Conservation (phyloP, 2,797 vertebrate species). For the Channa striata region DNA sequence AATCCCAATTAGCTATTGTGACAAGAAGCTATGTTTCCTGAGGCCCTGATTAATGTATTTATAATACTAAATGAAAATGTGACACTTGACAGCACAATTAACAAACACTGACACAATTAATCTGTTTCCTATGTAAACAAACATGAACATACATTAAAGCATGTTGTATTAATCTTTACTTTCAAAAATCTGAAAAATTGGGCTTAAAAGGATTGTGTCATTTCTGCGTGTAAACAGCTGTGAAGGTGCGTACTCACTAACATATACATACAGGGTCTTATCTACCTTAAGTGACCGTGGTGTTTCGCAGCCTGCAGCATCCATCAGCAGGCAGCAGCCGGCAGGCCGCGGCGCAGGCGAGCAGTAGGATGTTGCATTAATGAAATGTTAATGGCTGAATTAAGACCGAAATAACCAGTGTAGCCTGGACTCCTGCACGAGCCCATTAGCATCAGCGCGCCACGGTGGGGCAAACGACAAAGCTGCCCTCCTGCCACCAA, state of each 20-base stretch:
- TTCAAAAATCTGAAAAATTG: no score
- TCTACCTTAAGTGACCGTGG: slow-evolving; percentile 83
- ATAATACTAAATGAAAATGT: neutral
- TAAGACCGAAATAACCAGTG: slow-evolving; percentile 96
- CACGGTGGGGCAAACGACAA: slow-evolving; percentile 89
- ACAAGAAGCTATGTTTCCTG: neutral
- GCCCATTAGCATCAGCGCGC: slow-evolving; percentile 93
- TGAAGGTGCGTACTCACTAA: slow-evolving; percentile 7
- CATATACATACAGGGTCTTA: neutral
- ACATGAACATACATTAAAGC: no score
- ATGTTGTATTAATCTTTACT: no score
- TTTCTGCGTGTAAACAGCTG: neutral
- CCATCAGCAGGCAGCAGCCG: slow-evolving; percentile 87
- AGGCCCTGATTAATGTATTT: neutral
- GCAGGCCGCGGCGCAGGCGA: slow-evolving; percentile 85
- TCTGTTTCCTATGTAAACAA: no score
- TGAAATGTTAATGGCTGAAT: slow-evolving; percentile 99
- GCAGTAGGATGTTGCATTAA: slow-evolving; percentile 94
- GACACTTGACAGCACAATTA: no score
- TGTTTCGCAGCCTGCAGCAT: slow-evolving; percentile 80
- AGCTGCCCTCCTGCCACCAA: slow-evolving; percentile 70
- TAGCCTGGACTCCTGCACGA: slow-evolving; percentile 90
- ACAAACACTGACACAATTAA: no score
- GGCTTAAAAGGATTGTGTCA: neutral
- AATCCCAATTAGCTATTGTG: neutral